phyloP scores from a whole-genome alignment of 2,113 vertebrate genomes.

The Sphaerodactylus townsendi region DNA sequence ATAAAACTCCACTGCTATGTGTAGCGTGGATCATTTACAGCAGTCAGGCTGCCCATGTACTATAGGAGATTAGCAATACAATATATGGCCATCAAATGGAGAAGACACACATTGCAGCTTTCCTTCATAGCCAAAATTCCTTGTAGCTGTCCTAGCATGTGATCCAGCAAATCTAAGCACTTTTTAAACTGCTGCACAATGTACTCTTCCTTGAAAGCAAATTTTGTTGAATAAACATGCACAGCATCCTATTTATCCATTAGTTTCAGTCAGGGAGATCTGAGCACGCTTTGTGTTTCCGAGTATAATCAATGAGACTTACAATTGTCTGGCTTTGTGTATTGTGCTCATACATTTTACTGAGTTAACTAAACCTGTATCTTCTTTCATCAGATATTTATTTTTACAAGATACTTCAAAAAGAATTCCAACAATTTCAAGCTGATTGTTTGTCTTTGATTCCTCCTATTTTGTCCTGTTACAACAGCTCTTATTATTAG shows the following conservation, averaged over 20 bases:
- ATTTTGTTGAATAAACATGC: not conserved
- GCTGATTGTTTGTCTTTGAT: conserved; percentile 15
- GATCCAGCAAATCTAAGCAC: not conserved
- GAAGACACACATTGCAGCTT: not conserved
- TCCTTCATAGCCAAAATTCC: not conserved
- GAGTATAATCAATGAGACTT: not conserved
- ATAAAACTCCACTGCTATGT: too few relatives aligned
- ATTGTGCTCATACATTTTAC: conserved; percentile 3
- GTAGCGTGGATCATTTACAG: too few relatives aligned
- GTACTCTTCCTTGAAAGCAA: not conserved
- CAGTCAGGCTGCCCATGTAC: too few relatives aligned
- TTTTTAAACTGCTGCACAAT: not conserved
- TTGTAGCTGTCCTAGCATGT: not conserved
- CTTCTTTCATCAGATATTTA: conserved; percentile 12
- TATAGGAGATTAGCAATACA: too few relatives aligned
- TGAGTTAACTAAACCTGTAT: conserved; percentile 6
- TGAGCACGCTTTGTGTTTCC: not conserved
- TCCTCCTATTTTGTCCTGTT: not conserved
- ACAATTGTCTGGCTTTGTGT: not conserved
- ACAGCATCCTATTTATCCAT: not conserved
- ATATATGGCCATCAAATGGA: not conserved
- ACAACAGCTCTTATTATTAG: not conserved
- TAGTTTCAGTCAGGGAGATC: not conserved
- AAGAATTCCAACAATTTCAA: not conserved
- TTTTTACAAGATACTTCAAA: conserved; percentile 13